phyloP scores from a whole-genome alignment of 2,888 invertebrate species.

The Gonocerus acuteangulatus region DNA sequence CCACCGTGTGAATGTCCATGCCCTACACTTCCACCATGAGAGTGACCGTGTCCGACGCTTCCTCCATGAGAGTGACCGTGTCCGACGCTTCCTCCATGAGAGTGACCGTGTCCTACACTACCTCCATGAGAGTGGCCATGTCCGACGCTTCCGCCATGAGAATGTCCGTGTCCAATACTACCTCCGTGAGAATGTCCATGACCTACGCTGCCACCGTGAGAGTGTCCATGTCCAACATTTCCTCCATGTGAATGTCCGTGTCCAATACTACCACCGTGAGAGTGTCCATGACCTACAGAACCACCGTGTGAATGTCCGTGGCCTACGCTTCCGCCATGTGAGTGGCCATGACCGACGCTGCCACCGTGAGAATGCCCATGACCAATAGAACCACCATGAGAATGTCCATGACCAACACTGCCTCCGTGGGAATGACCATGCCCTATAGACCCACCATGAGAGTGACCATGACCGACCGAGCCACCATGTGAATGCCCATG shows the following conservation, averaged over 20 bases:
- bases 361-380: slow-evolving; percentile 34
- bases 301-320: slow-evolving; percentile 34
- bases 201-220: slow-evolving; percentile 33
- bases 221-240: slow-evolving; percentile 32
- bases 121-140: slow-evolving; percentile 34
- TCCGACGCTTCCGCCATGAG: slow-evolving; percentile 33
- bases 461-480: slow-evolving; percentile 32
- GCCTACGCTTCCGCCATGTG: slow-evolving; percentile 32
- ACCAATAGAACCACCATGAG: slow-evolving; percentile 32
- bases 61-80: slow-evolving; percentile 37
- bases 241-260: slow-evolving; percentile 34
- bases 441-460: slow-evolving; percentile 33
- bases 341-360: slow-evolving; percentile 32
- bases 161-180: slow-evolving; percentile 33
- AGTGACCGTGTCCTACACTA: slow-evolving; percentile 34
- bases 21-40: slow-evolving; percentile 32
- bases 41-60: slow-evolving; percentile 33
- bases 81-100: slow-evolving; percentile 34
- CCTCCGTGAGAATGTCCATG: slow-evolving; percentile 34
- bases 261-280: slow-evolving; percentile 33
- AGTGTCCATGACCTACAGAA: slow-evolving; percentile 33
- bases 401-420: slow-evolving; percentile 31
- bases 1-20: slow-evolving; percentile 35
- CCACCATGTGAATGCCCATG: slow-evolving; percentile 33
- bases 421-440: slow-evolving; percentile 35